A percentile compares a stretch with the other conserved stretches of the same genome.
phyloP scores from a whole-genome alignment of 1,140 invertebrate species.

The Zelostemma sp. region DNA sequence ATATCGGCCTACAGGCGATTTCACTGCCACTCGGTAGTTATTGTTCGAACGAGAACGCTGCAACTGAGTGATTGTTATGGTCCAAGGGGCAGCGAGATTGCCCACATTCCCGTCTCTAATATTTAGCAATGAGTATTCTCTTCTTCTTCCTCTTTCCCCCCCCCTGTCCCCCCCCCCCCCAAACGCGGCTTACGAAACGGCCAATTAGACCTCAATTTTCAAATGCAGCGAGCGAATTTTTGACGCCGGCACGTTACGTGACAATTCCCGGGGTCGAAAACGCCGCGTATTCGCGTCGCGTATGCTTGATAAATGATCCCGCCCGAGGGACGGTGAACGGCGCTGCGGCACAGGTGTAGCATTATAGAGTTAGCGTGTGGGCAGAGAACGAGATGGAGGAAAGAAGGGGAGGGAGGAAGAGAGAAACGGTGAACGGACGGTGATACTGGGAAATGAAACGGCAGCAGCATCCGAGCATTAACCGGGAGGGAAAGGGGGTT shows the following conservation, averaged over 20 bases:
- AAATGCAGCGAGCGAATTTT: too few species aligned
- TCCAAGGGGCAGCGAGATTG: slow-evolving; percentile 17
- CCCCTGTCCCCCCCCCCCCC: neutral
- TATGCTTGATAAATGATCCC: slow-evolving; percentile 31
- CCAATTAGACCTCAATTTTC: too few species aligned
- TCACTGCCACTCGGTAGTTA: slow-evolving; percentile 26
- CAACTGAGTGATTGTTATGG: slow-evolving; percentile 25
- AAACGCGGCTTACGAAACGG: neutral
- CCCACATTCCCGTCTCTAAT: slow-evolving; percentile 11
- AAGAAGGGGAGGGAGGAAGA: too few species aligned
- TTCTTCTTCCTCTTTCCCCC: slow-evolving; percentile 3
- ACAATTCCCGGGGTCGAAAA: too few species aligned
- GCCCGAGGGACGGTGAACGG: slow-evolving; percentile 35
- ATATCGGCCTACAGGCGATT: slow-evolving; percentile 18
- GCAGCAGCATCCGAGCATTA: too few species aligned
- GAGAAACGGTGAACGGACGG: too few species aligned
- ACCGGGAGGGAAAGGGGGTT: too few species aligned
- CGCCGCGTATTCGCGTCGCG: too few species aligned
- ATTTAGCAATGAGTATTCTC: slow-evolving; percentile 18
- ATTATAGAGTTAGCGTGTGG: slow-evolving; percentile 16
- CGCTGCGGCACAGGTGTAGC: slow-evolving; percentile 37
- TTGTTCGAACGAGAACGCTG: slow-evolving; percentile 17
- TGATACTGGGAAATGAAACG: too few species aligned
- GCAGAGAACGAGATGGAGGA: neutral
- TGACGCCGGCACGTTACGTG: too few species aligned